Percentiles rank a stretch among this genome's conserved stretches.
Evolutionary conservation across 2,888 invertebrate species (phyloP).

Genomic region (Lamellibrachia columna): DNA sequence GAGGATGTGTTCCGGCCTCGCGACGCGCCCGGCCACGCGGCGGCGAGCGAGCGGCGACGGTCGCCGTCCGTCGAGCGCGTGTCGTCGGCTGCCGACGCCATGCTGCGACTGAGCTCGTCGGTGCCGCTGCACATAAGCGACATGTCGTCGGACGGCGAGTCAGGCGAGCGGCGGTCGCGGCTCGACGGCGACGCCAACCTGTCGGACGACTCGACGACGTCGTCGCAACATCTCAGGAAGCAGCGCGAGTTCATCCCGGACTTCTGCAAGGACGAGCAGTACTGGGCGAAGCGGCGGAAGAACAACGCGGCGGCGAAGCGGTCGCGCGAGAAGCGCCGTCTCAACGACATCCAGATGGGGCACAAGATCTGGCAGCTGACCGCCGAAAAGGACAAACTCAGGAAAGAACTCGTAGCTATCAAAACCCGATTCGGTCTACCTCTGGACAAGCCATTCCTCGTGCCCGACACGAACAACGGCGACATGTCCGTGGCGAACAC

Average conservation of each 20-base stretch:
- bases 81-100: slow-evolving; percentile 38
- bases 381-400: slow-evolving; percentile 93
- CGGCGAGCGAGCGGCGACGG: neutral
- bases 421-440: slow-evolving; percentile 76
- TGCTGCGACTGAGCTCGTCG: slow-evolving; percentile 34
- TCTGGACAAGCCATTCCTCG: slow-evolving; percentile 37
- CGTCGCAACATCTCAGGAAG: slow-evolving; percentile 70
- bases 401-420: slow-evolving; percentile 90
- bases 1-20: neutral
- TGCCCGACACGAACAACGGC: neutral
- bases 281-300: slow-evolving; percentile 94
- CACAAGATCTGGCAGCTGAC: slow-evolving; percentile 92
- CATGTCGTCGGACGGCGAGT: slow-evolving; percentile 20
- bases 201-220: slow-evolving; percentile 13
- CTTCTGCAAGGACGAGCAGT: slow-evolving; percentile 94
- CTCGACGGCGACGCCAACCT: neutral
- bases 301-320: slow-evolving; percentile 98
- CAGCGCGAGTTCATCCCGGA: slow-evolving; percentile 97
- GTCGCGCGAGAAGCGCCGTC: slow-evolving; percentile 93
- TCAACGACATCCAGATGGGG: slow-evolving; percentile 96
- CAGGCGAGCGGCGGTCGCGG: neutral
- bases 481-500: neutral
- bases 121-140: slow-evolving; percentile 22
- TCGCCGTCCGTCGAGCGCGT: slow-evolving; percentile 35
- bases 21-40: neutral